Conservation (phyloP, 2,113 vertebrate species). For the Pachycephala philippinensis region DNA sequence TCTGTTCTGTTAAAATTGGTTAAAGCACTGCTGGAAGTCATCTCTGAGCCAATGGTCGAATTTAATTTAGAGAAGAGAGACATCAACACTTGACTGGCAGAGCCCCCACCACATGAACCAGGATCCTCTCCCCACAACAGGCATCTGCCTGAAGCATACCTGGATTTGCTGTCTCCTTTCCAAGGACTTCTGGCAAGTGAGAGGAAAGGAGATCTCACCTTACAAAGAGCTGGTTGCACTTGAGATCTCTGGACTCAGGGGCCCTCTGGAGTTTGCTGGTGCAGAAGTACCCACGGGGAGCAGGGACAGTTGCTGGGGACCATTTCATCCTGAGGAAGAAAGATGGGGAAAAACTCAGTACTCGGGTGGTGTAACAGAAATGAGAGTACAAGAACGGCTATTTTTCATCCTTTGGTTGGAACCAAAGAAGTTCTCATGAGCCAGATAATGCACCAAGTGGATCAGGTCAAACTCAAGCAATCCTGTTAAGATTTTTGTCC, state of each 20-base stretch:
- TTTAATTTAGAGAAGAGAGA: background rate
- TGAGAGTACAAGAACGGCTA: background rate
- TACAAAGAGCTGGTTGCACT: background rate
- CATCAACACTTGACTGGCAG: background rate
- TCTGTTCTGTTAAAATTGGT: background rate
- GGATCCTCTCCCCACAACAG: background rate
- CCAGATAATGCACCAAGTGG: background rate
- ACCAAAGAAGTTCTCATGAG: background rate
- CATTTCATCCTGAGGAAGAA: background rate
- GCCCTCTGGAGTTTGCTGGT: background rate
- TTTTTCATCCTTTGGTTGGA: background rate
- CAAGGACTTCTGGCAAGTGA: background rate
- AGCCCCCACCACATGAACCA: background rate
- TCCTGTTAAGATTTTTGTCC: background rate
- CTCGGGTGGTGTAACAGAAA: background rate
- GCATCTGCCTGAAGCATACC: background rate
- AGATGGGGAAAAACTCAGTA: background rate
- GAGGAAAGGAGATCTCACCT: background rate
- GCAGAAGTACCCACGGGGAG: accelerated
- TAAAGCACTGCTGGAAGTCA: background rate
- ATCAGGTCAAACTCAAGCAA: background rate
- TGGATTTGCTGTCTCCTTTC: background rate
- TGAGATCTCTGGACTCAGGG: background rate
- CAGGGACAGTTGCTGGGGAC: background rate
- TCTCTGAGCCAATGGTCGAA: background rate